phyloP scores from a whole-genome alignment of 2,797 vertebrate species.

The Pygocentrus nattereri region DNA sequence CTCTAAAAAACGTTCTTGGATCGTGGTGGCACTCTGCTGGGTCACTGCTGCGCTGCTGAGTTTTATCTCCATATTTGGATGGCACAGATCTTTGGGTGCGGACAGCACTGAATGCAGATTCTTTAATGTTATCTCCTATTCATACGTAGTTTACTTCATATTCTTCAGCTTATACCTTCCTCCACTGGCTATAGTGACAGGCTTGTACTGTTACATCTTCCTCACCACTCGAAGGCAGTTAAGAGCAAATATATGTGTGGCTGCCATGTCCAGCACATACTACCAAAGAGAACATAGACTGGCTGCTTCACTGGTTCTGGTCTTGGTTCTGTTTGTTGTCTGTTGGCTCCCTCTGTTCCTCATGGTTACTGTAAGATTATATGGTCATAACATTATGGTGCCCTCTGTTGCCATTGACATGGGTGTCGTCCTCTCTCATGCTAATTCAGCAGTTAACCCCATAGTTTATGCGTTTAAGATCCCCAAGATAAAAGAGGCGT shows the following conservation, averaged over 20 bases:
- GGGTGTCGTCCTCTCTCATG: conserved; percentile 84
- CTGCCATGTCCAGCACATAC: too few species aligned
- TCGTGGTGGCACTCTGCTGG: conserved; percentile 83
- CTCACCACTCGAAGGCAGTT: too few species aligned
- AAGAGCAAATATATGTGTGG: too few species aligned
- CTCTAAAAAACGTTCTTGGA: conserved; percentile 76
- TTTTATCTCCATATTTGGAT: conserved; percentile 85
- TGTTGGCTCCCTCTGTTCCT: too few species aligned
- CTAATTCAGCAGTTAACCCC: conserved; percentile 89
- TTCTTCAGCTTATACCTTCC: conserved; percentile 79
- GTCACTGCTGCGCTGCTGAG: conserved; percentile 78
- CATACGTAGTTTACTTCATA: conserved; percentile 86
- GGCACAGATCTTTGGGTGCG: conserved; percentile 65
- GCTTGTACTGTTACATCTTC: too few species aligned
- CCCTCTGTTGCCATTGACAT: neutral
- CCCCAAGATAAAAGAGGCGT: too few species aligned
- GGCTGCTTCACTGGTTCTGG: too few species aligned
- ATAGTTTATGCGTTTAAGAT: too few species aligned
- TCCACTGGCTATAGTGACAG: conserved; percentile 81
- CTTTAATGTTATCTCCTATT: conserved; percentile 73
- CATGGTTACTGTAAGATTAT: too few species aligned
- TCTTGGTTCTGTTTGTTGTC: too few species aligned
- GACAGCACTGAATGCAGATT: conserved; percentile 70
- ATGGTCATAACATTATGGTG: too few species aligned
- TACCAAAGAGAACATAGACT: too few species aligned